Conservation (phyloP, 2,797 vertebrate genomes). For the Chloroceryle inda region DNA sequence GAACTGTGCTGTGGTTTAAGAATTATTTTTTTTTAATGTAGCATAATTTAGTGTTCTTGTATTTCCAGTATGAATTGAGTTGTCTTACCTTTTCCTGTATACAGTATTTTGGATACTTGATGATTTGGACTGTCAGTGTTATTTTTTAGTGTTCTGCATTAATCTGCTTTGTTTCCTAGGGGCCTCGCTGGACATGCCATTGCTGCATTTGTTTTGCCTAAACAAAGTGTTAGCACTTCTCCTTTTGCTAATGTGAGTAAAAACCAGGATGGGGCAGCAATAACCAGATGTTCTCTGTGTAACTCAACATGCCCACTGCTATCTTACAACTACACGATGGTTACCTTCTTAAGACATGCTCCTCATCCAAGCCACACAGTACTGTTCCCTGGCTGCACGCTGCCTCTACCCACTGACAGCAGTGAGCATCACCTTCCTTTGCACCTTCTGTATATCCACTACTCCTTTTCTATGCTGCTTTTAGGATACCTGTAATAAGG, state of each 20-base stretch:
- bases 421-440: background rate
- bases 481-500: background rate
- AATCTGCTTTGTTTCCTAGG: conserved; percentile 8
- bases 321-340: background rate
- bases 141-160: conserved; percentile 56
- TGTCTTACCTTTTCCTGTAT: conserved; percentile 75
- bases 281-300: background rate
- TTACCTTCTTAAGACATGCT: background rate
- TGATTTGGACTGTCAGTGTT: conserved; percentile 54
- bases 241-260: background rate
- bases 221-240: background rate
- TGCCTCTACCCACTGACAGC: background rate
- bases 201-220: conserved; percentile 54
- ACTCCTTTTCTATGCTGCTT: conserved; percentile 38
- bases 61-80: conserved; percentile 50
- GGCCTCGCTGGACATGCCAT: conserved; percentile 63
- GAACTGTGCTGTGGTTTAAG: conserved; percentile 46
- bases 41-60: conserved; percentile 59
- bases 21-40: conserved; percentile 22
- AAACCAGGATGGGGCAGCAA: background rate
- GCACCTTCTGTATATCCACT: background rate
- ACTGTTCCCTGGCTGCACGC: background rate
- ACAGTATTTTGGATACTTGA: conserved; percentile 69
- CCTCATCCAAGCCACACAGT: background rate
- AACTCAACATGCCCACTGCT: background rate